Conservation (phyloP, 2,888 invertebrate genomes). For the Entomobrya multifasciata region DNA sequence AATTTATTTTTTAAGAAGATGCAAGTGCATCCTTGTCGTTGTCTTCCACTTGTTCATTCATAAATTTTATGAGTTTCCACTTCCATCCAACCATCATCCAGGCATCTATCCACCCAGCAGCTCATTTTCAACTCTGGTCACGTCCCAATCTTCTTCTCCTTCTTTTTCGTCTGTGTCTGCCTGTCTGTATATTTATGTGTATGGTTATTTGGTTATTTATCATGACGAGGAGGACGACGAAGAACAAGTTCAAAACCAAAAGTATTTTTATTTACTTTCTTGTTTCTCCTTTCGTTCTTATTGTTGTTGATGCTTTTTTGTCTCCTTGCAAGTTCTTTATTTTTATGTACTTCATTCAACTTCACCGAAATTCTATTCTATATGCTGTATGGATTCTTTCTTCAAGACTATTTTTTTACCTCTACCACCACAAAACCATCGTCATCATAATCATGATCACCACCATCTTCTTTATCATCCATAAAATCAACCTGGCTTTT, state of each 20-base stretch:
- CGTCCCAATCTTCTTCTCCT: conserved; percentile 42
- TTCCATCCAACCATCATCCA: too few species aligned
- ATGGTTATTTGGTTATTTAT: too few species aligned
- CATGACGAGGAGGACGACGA: not conserved
- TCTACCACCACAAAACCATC: not conserved
- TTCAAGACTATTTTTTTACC: not conserved
- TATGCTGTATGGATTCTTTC: too few species aligned
- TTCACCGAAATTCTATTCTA: not conserved
- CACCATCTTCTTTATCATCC: not conserved
- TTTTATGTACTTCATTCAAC: not conserved
- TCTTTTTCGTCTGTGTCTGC: not conserved
- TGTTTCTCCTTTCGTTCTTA: not conserved
- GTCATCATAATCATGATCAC: not conserved
- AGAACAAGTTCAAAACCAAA: conserved; percentile 11
- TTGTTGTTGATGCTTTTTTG: not conserved
- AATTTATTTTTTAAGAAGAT: not conserved
- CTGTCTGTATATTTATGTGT: not conserved
- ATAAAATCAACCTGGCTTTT: conserved; percentile 27
- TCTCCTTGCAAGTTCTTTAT: not conserved
- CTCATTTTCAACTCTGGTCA: conserved; percentile 55
- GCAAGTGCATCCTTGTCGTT: conserved; percentile 17
- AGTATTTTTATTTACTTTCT: not conserved
- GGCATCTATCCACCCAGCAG: too few species aligned
- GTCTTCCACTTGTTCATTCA: conserved; percentile 15
- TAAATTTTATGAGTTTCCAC: conserved; percentile 19